phyloP scores from a whole-genome alignment of 2,113 vertebrate species.

The Atlantisia rogersi region DNA sequence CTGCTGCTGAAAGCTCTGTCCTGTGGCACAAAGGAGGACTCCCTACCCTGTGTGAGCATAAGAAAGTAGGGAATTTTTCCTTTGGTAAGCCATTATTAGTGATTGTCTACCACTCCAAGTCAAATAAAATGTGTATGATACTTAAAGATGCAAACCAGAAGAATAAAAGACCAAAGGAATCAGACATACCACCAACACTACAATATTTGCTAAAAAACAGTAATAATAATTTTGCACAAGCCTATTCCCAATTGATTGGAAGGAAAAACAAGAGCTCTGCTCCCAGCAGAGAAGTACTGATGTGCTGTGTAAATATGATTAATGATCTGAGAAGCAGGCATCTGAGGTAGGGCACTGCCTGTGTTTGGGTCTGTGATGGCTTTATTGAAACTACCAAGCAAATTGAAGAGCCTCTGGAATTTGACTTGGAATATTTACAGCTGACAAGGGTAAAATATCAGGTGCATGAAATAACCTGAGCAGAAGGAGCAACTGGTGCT shows the following conservation, averaged over 20 bases:
- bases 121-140: background rate
- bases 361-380: background rate
- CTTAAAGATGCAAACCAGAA: background rate
- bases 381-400: background rate
- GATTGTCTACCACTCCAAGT: background rate
- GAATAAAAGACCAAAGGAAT: background rate
- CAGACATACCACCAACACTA: background rate
- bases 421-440: background rate
- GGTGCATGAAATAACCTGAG: background rate
- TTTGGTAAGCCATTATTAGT: background rate
- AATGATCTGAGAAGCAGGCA: background rate
- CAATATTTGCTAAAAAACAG: background rate
- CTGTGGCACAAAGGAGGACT: background rate
- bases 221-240: background rate
- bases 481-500: background rate
- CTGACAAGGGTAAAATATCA: background rate
- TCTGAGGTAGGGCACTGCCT: background rate
- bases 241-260: background rate
- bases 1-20: background rate
- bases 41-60: background rate
- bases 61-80: background rate
- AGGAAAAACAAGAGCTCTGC: background rate
- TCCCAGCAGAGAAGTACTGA: background rate
- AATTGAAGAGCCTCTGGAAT: background rate
- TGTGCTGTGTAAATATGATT: background rate